Evolutionary conservation across 1,140 invertebrate species (phyloP), one percentile per base, ranked within the genome.

Genomic region (Araneus ventricosus): DNA sequence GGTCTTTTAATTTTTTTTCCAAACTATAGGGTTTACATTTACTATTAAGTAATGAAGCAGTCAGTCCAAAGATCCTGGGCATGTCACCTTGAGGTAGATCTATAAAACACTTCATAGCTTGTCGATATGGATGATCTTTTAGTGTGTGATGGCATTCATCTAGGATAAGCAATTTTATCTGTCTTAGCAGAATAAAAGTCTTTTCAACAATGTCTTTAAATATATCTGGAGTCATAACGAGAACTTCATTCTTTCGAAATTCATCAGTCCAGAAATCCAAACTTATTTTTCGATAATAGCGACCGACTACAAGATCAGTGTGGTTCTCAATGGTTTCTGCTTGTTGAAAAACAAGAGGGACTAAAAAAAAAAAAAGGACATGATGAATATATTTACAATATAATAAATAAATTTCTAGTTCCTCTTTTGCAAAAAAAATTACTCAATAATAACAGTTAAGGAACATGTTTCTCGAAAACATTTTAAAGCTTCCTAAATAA

Each of bases 121-220:
- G 93, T 22, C 94, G 95, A 90, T 97, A 98, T 0, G 97, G 97
- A 95, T 98, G 97, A 89, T 97, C 96, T 10, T 52, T 52, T 45
- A 86, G 97, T 24, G 97, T 98, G 94, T 97, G 96, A 95, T 99
- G 99, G 95, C 98, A 99, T 95, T 99, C 98, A 95, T 99, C 98
- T 94, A 99, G 97, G 63, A 99, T 97, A 0, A 99, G 94, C 37
- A 99, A 95, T 96, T 97, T 98, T n/a, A 99, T 96, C 85, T 96
- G 94, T 34, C 94, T 94, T 39, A 97, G 94, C 57, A 94, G 94
- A n/a, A 99, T 95, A 94, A 96, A 96, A 8, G 96, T 96, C 94
- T 97, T 96, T 17, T 96, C 95, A 0, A 99, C 92, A 88, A 98
- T 95, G 94, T 98, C 96, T 2, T 97, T 94, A 90, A 99, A 97